Percentiles rank a stretch among this genome's conserved stretches.
phyloP scores from a whole-genome alignment of 2,888 invertebrate genomes.

The Caenorhabditis wallacei region DNA sequence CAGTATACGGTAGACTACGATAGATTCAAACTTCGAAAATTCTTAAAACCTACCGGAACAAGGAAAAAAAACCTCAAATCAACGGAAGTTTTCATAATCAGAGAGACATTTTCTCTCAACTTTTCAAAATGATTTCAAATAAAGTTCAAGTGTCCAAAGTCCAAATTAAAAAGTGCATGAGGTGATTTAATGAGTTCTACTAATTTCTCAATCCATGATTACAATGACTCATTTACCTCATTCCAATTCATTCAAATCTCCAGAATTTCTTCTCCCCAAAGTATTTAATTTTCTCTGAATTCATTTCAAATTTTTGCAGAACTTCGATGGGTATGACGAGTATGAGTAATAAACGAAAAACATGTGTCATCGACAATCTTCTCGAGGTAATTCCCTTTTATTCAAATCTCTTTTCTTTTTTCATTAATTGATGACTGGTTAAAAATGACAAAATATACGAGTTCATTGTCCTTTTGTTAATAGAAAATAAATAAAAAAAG shows the following conservation, averaged over 20 bases:
- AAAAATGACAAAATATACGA: not conserved
- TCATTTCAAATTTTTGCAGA: not conserved
- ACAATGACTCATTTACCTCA: not conserved
- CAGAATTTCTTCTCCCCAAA: not conserved
- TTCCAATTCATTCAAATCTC: not conserved
- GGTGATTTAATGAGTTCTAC: not conserved
- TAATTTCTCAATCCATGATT: not conserved
- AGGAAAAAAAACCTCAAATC: too few relatives aligned
- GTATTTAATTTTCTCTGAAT: too few relatives aligned
- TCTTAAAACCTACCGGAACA: too few relatives aligned
- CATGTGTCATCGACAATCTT: slow-evolving; percentile 55
- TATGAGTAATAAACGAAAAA: slow-evolving; percentile 44
- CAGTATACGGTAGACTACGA: too few relatives aligned
- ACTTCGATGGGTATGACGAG: slow-evolving; percentile 58
- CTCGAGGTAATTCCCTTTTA: slow-evolving; percentile 34
- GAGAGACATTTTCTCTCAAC: not conserved
- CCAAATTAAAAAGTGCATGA: not conserved
- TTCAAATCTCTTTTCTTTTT: not conserved
- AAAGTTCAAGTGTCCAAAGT: not conserved
- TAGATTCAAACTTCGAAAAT: too few relatives aligned
- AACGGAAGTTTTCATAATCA: not conserved
- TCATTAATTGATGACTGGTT: not conserved
- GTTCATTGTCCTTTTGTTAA: slow-evolving; percentile 4
- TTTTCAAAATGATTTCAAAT: not conserved
- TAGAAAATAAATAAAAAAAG: slow-evolving; percentile 13